Evolutionary conservation across 2,113 vertebrate species (phyloP).

Genomic region (Vireo altiloquus): DNA sequence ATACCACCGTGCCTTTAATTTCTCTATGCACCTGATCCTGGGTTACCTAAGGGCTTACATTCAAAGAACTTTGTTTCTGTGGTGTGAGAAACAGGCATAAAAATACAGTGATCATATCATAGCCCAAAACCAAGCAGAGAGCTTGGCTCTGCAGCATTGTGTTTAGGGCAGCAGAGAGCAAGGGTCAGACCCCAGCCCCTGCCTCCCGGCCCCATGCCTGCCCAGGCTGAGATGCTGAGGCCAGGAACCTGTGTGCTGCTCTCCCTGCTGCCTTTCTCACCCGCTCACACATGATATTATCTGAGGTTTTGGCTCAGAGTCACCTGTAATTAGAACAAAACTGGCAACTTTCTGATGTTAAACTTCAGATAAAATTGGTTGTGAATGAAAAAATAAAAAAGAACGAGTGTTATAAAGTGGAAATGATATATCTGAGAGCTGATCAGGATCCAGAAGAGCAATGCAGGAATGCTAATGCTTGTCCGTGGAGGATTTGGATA

Average conservation of each 20-base stretch:
- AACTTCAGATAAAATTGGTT: conserved; percentile 42
- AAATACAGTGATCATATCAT: background rate
- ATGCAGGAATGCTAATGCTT: background rate
- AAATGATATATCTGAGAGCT: background rate
- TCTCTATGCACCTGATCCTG: background rate
- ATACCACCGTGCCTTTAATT: background rate
- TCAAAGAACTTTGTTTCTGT: background rate
- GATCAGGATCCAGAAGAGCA: background rate
- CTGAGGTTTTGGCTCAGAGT: conserved; percentile 49
- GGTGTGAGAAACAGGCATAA: background rate
- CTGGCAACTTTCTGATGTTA: conserved; percentile 15
- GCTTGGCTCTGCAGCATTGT: background rate
- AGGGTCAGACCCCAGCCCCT: background rate
- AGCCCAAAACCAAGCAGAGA: background rate
- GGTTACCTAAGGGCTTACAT: background rate
- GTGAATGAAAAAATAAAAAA: conserved; percentile 38
- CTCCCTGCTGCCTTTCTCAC: background rate
- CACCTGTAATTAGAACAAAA: conserved; percentile 36
- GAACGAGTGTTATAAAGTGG: background rate
- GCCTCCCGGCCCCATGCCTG: background rate
- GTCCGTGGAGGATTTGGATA: background rate
- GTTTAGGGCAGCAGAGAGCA: background rate
- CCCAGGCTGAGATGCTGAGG: background rate
- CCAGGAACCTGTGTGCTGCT: background rate
- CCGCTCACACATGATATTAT: background rate